A percentile compares a stretch with the other conserved stretches of the same genome.
These are phyloP conservation scores for Tortricodes alternella DNA, from an alignment of 2,888 invertebrate genomes.

Conservation along the genomic window DNA sequence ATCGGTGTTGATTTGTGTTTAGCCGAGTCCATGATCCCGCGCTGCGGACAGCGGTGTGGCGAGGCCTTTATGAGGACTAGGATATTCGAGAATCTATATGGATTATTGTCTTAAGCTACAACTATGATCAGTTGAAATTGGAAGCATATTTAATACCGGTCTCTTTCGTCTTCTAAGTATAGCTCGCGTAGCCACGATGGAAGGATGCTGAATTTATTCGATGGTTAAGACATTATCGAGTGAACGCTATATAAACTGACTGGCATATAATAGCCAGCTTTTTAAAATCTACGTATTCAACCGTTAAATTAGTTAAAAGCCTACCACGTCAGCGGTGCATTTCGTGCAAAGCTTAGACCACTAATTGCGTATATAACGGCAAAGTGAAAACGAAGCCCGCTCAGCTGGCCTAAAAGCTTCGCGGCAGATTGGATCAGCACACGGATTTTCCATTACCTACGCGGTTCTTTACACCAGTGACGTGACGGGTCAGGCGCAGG, in stretches of 20 bases:
- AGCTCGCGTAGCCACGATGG: no score
- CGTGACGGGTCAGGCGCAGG: slow-evolving; percentile 27
- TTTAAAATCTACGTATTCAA: not conserved
- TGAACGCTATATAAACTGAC: no score
- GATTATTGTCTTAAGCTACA: no score
- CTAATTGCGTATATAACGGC: slow-evolving; percentile 66
- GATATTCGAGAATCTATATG: no score
- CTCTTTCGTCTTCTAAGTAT: no score
- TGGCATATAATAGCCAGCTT: no score
- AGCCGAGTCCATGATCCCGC: slow-evolving; percentile 68
- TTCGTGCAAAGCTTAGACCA: slow-evolving; percentile 47
- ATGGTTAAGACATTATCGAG: no score
- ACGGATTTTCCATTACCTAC: slow-evolving; percentile 73
- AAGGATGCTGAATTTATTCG: no score
- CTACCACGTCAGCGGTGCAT: slow-evolving; percentile 38
- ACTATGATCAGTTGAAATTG: no score
- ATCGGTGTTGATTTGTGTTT: slow-evolving; percentile 84
- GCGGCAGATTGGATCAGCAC: slow-evolving; percentile 77
- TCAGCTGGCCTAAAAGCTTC: slow-evolving; percentile 68
- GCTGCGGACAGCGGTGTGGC: slow-evolving; percentile 22
- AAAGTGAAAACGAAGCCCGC: slow-evolving; percentile 68
- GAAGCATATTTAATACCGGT: no score
- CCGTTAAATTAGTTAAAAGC: slow-evolving; percentile 30
- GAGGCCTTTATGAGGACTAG: slow-evolving; percentile 16
- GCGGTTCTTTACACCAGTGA: slow-evolving; percentile 53